A percentile compares a stretch with the other conserved stretches of the same genome.
Conservation (phyloP, 53 echinoderm and acorn worm genomes). For the Arbacia lixula region DNA sequence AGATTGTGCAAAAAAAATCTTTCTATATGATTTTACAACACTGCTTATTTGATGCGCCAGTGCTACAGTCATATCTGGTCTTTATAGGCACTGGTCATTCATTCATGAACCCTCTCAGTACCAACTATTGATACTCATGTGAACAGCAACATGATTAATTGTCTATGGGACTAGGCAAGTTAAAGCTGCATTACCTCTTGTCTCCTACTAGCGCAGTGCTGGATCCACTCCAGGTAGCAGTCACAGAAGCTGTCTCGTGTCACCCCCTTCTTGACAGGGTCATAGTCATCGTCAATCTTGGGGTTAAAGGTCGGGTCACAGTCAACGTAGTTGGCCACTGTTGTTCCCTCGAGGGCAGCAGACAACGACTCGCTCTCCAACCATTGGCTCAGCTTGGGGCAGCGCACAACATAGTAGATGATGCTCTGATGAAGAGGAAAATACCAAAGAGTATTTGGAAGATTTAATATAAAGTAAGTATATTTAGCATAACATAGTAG, state of each 20-base stretch:
- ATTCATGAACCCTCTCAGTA: no score
- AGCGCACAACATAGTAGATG: constrained; percentile 97
- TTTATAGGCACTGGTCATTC: no score
- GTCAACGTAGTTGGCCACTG: constrained; percentile 84
- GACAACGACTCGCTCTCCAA: constrained; percentile 71
- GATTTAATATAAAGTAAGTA: not conserved
- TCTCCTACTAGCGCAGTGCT: constrained; percentile 91
- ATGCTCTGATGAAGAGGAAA: constrained; percentile 77
- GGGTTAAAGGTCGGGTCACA: constrained; percentile 98
- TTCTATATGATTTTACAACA: no score
- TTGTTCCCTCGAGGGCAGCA: constrained; percentile 72
- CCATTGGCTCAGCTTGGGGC: constrained; percentile 95
- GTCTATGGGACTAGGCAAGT: no score
- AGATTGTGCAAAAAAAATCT: no score
- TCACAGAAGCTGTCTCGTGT: constrained; percentile 92
- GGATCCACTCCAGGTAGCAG: constrained; percentile 92
- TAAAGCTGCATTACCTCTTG: constrained; percentile 90
- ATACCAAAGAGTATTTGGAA: no score
- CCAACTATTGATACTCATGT: no score
- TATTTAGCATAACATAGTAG: no score
- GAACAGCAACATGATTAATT: no score
- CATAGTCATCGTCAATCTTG: constrained; percentile 99
- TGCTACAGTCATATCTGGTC: no score
- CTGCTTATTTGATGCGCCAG: no score
- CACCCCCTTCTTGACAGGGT: constrained; percentile 75